Base-by-base conservation (phyloP, 2,797 vertebrate species). In the Propithecus deckenii region DNA sequence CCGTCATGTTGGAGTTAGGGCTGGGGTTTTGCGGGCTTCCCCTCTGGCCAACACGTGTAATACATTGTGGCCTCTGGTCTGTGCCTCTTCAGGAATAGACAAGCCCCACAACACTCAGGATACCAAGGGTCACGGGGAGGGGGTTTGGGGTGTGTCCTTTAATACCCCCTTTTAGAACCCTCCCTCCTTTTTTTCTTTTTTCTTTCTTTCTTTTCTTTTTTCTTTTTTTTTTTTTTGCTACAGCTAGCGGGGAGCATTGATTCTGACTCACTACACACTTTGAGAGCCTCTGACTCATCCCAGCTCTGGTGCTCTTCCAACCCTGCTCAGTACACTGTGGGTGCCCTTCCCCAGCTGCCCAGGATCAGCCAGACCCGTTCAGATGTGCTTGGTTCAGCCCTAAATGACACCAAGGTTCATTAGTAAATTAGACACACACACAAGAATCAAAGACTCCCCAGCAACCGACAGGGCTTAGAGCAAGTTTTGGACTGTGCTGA, bases 361-460 rank as follows among this genome's bases (percentile, higher is more conserved):
- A 43, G 75, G 80, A 89, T 92, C 57, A 5, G 92, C 92, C 95
- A 76, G 93, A 38, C 93, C 74, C 30, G 8, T 92, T 97, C 89
- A 84, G 95, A 98, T 95, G 96, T 78, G 86, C 91, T 93, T 52
- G 48, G 86, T 96, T 94, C 96, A 96, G 93, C 94, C 93, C 97
- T 55, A 96, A 93, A 94, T 94, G 96, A 97, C 95, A 97, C 93
- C 94, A 91, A 96, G 94, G 59, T 95, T 98, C 97, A 97, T 98
- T 97, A 97, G 96, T 97, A 97, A 97, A 97, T 97, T 96, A 96
- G 86, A 97, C 96, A 97, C 97, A 98, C 84, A 91, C 80, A 85
- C 86, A 86, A 97, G 96, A 94, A 97, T 93, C 96, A 95, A 92
- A 97, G 76, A 87, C 94, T 93, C 94, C 94, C 93, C 97, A 96